Evolutionary conservation across 2,113 vertebrate genomes (phyloP).

Genomic region (Isurus oxyrinchus): DNA sequence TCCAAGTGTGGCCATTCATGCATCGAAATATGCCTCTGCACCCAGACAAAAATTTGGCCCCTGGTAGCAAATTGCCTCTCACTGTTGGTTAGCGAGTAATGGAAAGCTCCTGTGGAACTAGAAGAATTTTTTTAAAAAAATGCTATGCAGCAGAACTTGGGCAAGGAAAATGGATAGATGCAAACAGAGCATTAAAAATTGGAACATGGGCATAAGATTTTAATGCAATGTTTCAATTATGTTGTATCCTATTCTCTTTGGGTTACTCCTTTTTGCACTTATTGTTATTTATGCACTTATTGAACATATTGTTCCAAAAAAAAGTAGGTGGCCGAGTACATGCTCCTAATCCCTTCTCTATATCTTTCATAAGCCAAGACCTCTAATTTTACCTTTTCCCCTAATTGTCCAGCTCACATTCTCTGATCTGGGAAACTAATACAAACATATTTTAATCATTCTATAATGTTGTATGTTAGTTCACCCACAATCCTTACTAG

Average conservation of each 20-base stretch:
- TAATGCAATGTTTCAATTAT: background rate
- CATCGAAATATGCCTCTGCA: background rate
- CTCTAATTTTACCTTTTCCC: too few species aligned
- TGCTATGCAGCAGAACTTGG: background rate
- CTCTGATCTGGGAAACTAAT: background rate
- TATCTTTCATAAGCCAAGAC: background rate
- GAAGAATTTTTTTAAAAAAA: background rate
- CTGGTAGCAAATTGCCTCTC: background rate
- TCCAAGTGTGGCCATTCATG: background rate
- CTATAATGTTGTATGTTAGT: background rate
- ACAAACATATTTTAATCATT: background rate
- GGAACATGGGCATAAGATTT: background rate
- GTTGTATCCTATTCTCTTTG: background rate
- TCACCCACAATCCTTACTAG: background rate
- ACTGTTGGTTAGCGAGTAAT: background rate
- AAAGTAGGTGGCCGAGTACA: background rate
- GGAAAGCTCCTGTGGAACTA: background rate
- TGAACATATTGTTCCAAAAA: background rate
- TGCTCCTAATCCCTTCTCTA: too few species aligned
- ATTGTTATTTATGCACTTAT: too few species aligned
- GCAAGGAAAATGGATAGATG: background rate
- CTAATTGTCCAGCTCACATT: background rate
- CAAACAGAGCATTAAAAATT: background rate
- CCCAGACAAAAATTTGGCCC: background rate
- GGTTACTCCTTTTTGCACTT: background rate